phyloP scores from a whole-genome alignment of 2,888 invertebrate genomes.

The Cheilosia grossa region DNA sequence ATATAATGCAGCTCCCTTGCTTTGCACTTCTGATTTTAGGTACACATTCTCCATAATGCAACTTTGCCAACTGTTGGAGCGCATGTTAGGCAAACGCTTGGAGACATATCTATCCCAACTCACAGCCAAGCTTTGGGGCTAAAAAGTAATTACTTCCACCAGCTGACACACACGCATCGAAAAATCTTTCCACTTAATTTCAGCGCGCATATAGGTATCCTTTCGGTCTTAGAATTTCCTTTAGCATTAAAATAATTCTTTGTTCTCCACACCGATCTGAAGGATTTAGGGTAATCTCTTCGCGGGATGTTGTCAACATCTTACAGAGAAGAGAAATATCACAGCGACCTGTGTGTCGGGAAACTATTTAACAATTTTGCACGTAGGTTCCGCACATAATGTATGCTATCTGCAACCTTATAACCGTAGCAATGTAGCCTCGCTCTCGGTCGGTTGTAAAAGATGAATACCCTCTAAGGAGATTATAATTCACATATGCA shows the following conservation, averaged over 20 bases:
- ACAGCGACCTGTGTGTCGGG: slow-evolving; percentile 5
- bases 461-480: slow-evolving; percentile 71
- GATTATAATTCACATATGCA: slow-evolving; percentile 73
- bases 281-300: slow-evolving; percentile 58
- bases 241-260: slow-evolving; percentile 66
- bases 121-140: slow-evolving; percentile 24
- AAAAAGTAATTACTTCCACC: slow-evolving; percentile 65
- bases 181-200: slow-evolving; percentile 28
- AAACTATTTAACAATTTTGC: slow-evolving; percentile 67
- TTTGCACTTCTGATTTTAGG: too few relatives aligned
- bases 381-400: slow-evolving; percentile 30
- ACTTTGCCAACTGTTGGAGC: too few relatives aligned
- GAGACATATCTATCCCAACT: too few relatives aligned
- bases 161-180: slow-evolving; percentile 48
- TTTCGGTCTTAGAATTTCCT: slow-evolving; percentile 35
- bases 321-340: slow-evolving; percentile 12
- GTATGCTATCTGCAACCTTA: not conserved
- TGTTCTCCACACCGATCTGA: slow-evolving; percentile 54
- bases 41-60: too few relatives aligned
- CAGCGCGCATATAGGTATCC: slow-evolving; percentile 8
- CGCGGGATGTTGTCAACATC: slow-evolving; percentile 57
- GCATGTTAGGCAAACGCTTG: too few relatives aligned
- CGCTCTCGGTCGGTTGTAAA: slow-evolving; percentile 9
- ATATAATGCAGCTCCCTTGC: too few relatives aligned
- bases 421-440: not conserved